Percentiles rank a stretch among this genome's conserved stretches.
These are phyloP conservation scores for Champsocephalus esox DNA, from an alignment of 2,797 vertebrate species.

Conservation along the genomic window DNA sequence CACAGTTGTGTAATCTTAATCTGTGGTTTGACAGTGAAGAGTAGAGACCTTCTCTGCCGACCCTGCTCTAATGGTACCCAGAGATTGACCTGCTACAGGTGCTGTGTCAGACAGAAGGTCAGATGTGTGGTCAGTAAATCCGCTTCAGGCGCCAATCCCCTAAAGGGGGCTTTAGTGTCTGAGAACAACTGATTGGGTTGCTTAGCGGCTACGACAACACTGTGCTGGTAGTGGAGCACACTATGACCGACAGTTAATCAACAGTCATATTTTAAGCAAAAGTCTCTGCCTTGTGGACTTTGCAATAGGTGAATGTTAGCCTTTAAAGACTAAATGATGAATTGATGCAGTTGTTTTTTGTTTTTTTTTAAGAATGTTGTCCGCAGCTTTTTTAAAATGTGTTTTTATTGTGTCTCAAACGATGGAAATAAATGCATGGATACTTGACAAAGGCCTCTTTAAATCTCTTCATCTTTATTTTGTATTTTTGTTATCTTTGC, in stretches of 20 bases:
- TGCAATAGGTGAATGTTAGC: background rate
- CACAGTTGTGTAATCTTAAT: background rate
- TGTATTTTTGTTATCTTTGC: constrained; percentile 42
- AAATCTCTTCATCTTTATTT: constrained; percentile 1
- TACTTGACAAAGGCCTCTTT: background rate
- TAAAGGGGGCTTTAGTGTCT: background rate
- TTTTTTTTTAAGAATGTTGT: background rate
- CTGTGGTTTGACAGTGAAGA: background rate
- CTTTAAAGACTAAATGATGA: background rate
- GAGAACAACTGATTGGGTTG: background rate
- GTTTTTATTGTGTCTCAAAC: background rate
- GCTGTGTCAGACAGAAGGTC: background rate
- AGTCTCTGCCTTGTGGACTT: background rate
- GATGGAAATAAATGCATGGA: background rate
- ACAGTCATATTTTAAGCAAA: background rate
- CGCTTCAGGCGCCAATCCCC: background rate
- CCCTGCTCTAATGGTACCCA: too few species aligned
- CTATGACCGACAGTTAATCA: background rate
- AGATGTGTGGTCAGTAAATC: background rate
- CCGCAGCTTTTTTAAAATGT: background rate
- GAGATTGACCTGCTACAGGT: background rate
- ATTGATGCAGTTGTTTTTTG: background rate
- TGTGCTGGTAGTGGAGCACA: background rate
- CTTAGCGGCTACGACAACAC: background rate
- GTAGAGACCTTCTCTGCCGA: background rate